phyloP scores from a whole-genome alignment of 1,140 invertebrate species.

The Homarus americanus region DNA sequence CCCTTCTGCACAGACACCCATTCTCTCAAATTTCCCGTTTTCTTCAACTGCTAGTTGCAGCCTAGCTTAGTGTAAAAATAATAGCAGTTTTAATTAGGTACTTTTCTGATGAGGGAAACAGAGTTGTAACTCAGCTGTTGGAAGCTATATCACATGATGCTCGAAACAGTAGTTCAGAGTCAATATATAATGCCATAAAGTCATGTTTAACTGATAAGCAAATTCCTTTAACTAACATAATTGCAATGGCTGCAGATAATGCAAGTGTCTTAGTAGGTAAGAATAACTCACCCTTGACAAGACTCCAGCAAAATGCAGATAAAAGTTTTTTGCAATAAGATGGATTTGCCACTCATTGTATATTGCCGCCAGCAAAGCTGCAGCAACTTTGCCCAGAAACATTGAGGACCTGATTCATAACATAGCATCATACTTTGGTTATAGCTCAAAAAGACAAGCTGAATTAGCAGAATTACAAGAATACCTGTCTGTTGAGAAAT shows the following conservation, averaged over 20 bases:
- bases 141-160: slow-evolving; percentile 20
- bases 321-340: background rate
- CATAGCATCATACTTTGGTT: slow-evolving; percentile 10
- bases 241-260: slow-evolving; percentile 40
- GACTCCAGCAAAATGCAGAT: background rate
- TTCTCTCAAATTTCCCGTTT: no score
- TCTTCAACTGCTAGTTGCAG: no score
- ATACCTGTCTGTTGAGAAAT: slow-evolving; percentile 33
- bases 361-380: no score
- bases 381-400: slow-evolving; percentile 11
- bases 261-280: slow-evolving; percentile 36
- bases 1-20: no score
- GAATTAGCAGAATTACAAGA: slow-evolving; percentile 4
- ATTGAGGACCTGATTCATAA: slow-evolving; percentile 18
- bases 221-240: slow-evolving; percentile 43
- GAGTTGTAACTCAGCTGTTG: slow-evolving; percentile 7
- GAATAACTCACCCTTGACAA: background rate
- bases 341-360: no score
- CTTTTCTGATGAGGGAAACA: slow-evolving; percentile 13
- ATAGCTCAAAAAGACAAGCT: slow-evolving; percentile 37
- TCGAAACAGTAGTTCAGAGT: background rate
- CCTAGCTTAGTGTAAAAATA: no score
- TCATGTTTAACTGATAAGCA: slow-evolving; percentile 20
- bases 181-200: background rate
- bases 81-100: slow-evolving; percentile 17